A percentile compares a stretch with the other conserved stretches of the same genome.
Conservation (phyloP, 2,888 invertebrate species). For the Caradrina clavipalpis region DNA sequence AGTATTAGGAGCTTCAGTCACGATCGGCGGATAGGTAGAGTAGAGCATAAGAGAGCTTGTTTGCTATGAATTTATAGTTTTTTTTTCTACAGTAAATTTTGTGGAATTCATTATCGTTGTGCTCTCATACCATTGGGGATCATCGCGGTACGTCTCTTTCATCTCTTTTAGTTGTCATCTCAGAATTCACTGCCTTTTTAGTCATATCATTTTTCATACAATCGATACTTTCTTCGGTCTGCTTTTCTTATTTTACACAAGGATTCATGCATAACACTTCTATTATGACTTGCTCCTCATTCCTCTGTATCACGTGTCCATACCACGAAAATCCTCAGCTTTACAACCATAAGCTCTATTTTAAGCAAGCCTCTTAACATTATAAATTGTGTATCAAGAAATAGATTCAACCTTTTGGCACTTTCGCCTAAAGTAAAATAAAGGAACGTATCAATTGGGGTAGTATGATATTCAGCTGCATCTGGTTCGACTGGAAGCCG, state of each 20-base stretch:
- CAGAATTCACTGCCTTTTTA: neutral
- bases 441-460: neutral
- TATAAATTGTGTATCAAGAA: too few species aligned
- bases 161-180: neutral
- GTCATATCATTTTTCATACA: neutral
- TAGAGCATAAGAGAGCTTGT: neutral
- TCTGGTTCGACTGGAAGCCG: too few species aligned
- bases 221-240: neutral
- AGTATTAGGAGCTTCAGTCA: constrained; percentile 7
- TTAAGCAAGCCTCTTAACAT: neutral
- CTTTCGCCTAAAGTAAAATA: neutral
- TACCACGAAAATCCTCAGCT: too few species aligned
- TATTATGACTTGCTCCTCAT: neutral
- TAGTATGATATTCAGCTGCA: too few species aligned
- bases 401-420: neutral
- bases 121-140: neutral
- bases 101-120: neutral
- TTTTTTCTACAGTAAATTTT: neutral
- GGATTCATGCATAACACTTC: neutral
- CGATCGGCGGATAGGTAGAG: constrained; percentile 8
- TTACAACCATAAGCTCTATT: neutral
- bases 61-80: neutral
- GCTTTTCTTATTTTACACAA: neutral
- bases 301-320: neutral
- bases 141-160: neutral